Conservation (phyloP, 2,797 vertebrate species). For the Furcifer pardalis region DNA sequence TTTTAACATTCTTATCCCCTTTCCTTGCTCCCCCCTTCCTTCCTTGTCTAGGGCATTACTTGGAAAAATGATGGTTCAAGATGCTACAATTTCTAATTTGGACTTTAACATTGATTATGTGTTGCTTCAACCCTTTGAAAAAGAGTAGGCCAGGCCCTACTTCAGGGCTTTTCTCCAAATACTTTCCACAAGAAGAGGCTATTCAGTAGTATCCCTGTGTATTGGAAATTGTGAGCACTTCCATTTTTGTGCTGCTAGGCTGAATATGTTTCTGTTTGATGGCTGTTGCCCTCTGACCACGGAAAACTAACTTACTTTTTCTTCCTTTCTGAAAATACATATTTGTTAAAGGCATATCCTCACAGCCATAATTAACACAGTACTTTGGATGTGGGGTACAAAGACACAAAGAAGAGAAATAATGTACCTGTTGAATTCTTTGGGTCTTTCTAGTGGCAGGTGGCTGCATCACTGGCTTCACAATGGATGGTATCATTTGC, state of each 20-base stretch:
- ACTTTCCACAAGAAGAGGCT: constrained; percentile 22
- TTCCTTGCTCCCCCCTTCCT: not conserved
- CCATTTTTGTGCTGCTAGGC: not conserved
- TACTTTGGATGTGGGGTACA: not conserved
- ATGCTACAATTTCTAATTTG: constrained; percentile 40
- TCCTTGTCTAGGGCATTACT: constrained; percentile 42
- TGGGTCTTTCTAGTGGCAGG: no score
- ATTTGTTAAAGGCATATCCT: not conserved
- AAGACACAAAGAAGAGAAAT: not conserved
- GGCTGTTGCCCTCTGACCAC: not conserved
- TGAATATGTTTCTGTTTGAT: constrained; percentile 24
- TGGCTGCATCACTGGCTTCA: no score
- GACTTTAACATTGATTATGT: constrained; percentile 58
- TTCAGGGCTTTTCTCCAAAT: constrained; percentile 31
- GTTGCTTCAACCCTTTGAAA: constrained; percentile 56
- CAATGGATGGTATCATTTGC: not conserved
- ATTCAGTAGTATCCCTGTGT: constrained; percentile 4
- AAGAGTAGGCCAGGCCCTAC: constrained; percentile 42
- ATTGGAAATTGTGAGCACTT: constrained; percentile 32
- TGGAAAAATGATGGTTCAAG: constrained; percentile 54
- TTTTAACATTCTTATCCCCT: constrained; percentile 1
- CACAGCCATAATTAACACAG: not conserved
- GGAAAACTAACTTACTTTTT: not conserved
- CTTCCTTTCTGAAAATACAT: not conserved
- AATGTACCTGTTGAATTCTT: not conserved